Conservation (phyloP, 2,888 invertebrate species). For the Teleiodes luculella region DNA sequence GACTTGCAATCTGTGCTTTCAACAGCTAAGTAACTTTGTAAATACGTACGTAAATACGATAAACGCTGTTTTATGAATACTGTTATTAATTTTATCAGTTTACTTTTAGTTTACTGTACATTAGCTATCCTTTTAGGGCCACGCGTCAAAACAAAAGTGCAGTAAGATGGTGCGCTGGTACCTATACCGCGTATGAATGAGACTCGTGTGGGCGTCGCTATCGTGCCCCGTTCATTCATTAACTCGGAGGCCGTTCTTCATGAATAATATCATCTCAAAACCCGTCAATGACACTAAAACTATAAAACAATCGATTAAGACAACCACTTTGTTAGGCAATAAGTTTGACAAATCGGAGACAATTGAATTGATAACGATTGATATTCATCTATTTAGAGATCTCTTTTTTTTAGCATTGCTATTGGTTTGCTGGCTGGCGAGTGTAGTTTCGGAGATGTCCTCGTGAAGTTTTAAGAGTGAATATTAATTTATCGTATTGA, state of each 20-base stretch:
- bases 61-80: background rate
- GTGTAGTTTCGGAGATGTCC: too few relatives aligned
- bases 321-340: slow-evolving; percentile 14
- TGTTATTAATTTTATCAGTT: too few relatives aligned
- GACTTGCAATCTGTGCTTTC: background rate
- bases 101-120: too few relatives aligned
- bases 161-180: slow-evolving; percentile 37
- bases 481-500: too few relatives aligned
- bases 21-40: background rate
- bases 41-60: background rate
- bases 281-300: slow-evolving; percentile 56
- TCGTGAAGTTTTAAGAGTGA: too few relatives aligned
- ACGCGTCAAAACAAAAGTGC: background rate
- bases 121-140: background rate
- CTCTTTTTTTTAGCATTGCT: slow-evolving; percentile 16
- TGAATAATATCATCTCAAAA: slow-evolving; percentile 73
- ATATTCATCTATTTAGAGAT: background rate
- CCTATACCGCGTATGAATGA: slow-evolving; percentile 59
- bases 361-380: slow-evolving; percentile 9
- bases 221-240: slow-evolving; percentile 70
- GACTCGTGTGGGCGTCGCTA: slow-evolving; percentile 62
- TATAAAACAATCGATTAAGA: slow-evolving; percentile 20
- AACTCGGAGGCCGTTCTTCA: slow-evolving; percentile 69
- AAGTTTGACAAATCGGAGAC: slow-evolving; percentile 11
- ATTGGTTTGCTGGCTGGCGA: background rate